Base-by-base conservation (phyloP, 2,113 vertebrate genomes). In the Theristicus caerulescens region DNA sequence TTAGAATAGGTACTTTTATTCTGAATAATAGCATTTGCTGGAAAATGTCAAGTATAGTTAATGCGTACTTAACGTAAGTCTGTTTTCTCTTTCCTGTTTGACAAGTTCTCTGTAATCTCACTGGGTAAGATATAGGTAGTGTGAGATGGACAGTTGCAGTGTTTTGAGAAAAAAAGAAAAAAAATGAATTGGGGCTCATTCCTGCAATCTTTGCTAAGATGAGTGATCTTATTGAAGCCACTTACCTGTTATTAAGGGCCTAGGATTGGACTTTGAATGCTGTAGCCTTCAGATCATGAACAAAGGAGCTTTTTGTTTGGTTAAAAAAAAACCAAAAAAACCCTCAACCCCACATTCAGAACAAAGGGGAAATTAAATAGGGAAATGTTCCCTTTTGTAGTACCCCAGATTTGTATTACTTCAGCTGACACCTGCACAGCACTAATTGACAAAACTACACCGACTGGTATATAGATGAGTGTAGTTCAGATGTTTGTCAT, bases 271-370 rank as follows among this genome's bases (percentile, higher is more conserved):
- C 38, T 91, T 79, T 90, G 70, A 85, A 69, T 54, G 27, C 22
- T 72, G 13, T 38, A 72, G 18, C 36, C 65, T 76, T 88, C 57
- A 67, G 52, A 61, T 85, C 24, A 25, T 34, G 40, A 94, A n/a
- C 42, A 88, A 59, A 93, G 26, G 12, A 86, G 16, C 4, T 7
- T 42, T 72, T 88, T 61, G 7, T 38, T 69, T 72, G 10, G 51
- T 76, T 92, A 20, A 76, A 83, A 54, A 57, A 18, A 42, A 13
- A 13, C 7, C 29, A 54, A 34, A 25, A 46, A 38, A 24, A 2
- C 9, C 17, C 32, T 34, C 16, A 26, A 10, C 2, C 0, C 25
- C 40, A 13, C 0, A 0, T 16, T 70, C 20, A 62, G 64, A 82
- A 20, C 27, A 38, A 73, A 70, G n/a, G 20, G 11, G 29, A 40